Base-by-base conservation (phyloP, 2,113 vertebrate genomes). In the Clupea harengus region DNA sequence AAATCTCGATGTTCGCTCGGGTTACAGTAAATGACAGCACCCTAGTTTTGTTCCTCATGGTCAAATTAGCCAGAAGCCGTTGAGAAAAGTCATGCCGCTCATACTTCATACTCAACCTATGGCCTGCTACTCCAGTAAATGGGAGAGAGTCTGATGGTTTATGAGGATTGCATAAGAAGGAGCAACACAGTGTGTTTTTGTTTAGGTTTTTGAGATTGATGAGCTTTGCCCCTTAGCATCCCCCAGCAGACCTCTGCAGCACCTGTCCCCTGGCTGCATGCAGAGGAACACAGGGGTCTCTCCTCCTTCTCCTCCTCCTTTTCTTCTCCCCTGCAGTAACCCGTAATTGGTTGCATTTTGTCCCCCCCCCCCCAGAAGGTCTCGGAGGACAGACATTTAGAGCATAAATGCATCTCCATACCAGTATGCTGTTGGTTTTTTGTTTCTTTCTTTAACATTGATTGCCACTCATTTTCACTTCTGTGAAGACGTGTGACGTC, bases 291-390 rank as follows among this genome's bases (percentile, higher is more conserved):
- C 28, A 75, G 28, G 47, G 72, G 17, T 82, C 44, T 81, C 10
- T 86, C 50, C 17, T 86, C 85, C 83, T 82, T 82, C 50, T 32
- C 64, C 84, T 4, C 6, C 81, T 72, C 83, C 89, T 17, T 72
- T 57, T 84, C 84, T 39, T 32, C 67, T 39, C 28, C 28, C 28
- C 28, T 39, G 25, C 67, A 75, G 28, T 32, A 39, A 13, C 84
- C 80, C 88, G 60, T 89, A 57, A 92, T 89, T 87, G 81, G 54
- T 64, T 85, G 64, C 39, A 92, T 89, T 72, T 87, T 92, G 91
- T 87, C 85, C 90, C 39, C n/a, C 9, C 11, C n/a, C n/a, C n/a
- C n/a, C n/a, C n/a, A 32, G 25, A 4, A 32, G 0, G 67, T 75
- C 67, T 75, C 67, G 9, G 67, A 75, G 67, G 28, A 75, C 67